Conservation (phyloP, 2,113 vertebrate genomes). For the Hassar affinis region DNA sequence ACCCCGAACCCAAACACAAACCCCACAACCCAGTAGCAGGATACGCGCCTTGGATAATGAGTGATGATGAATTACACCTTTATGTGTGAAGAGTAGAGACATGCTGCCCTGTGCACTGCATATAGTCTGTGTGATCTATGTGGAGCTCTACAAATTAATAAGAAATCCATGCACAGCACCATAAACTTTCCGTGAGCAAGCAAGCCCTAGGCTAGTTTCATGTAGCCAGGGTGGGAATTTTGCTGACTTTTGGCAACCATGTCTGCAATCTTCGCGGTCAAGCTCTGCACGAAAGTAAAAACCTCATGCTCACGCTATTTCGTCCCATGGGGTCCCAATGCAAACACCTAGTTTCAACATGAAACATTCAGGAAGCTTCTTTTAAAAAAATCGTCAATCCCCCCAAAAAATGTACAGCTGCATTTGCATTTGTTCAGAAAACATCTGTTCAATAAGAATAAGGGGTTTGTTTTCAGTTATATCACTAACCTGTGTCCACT, state of each 20-base stretch:
- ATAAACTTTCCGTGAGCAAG: too few species aligned
- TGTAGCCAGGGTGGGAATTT: not conserved
- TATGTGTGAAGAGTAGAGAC: not conserved
- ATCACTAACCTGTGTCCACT: not conserved
- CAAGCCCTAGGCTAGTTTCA: too few species aligned
- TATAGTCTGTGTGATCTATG: not conserved
- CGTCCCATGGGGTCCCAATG: too few species aligned
- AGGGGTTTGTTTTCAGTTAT: not conserved
- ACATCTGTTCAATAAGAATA: not conserved
- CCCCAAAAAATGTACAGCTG: too few species aligned
- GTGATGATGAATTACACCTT: not conserved
- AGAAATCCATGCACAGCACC: not conserved
- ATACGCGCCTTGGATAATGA: not conserved
- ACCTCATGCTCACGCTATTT: not conserved
- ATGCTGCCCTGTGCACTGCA: not conserved
- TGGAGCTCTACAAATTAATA: not conserved
- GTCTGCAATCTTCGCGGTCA: not conserved
- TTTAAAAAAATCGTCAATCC: not conserved
- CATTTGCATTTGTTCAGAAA: not conserved
- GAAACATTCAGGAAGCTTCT: not conserved
- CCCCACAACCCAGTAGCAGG: too few species aligned
- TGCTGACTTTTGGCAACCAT: not conserved
- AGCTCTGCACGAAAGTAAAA: constrained; percentile 3
- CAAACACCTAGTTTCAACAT: not conserved
- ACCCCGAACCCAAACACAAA: too few species aligned